Base-by-base conservation (phyloP, 1,140 invertebrate species). In the Zaprionus taronus region DNA sequence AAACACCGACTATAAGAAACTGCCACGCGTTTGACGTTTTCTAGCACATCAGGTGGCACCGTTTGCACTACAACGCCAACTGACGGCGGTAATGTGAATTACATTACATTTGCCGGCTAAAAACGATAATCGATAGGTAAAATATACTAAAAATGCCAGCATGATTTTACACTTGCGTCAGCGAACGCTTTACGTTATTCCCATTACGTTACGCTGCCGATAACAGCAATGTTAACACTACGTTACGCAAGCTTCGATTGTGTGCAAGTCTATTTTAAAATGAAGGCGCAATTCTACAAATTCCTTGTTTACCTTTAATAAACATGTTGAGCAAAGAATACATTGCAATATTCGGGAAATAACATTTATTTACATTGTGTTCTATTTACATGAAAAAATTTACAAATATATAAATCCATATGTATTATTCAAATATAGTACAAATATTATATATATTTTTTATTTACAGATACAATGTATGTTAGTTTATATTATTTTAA, bases 21-120 rank as follows among this genome's bases (percentile, higher is more conserved):
- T 80, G 81, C 77, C 67, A 81, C 77, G 72, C 77, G 77, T 79
- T 73, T 72, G 69, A 67, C 51, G 58, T 73, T 80, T 74, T 74
- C 66, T 73, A 73, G 72, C 72, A 73, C 72, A 73, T 73, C 72
- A 73, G 72, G 72, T 73, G 72, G 63, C 72, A 44, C 49, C 36
- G 58, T 34, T 15, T 57, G 67, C 60, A 71, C 67, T 17, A 3
- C 15, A 58, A 47, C 72, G 72, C 67, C 72, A 51, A 64, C 72
- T 75, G 60, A 53, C 58, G 67, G 17, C 67, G 28, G 14, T n/a
- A 17, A 38, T 47, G 6, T 15, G 66, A 15, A 55, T 2, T 12
- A 36, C 41, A 31, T 12, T 12, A 24, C 20, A 51, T 51, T 51
- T 73, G 72, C 34, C 53, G 67, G 51, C 38, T 31, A 17, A 11